Base-by-base conservation (phyloP, 1,140 invertebrate genomes). In the Papilio machaon region DNA sequence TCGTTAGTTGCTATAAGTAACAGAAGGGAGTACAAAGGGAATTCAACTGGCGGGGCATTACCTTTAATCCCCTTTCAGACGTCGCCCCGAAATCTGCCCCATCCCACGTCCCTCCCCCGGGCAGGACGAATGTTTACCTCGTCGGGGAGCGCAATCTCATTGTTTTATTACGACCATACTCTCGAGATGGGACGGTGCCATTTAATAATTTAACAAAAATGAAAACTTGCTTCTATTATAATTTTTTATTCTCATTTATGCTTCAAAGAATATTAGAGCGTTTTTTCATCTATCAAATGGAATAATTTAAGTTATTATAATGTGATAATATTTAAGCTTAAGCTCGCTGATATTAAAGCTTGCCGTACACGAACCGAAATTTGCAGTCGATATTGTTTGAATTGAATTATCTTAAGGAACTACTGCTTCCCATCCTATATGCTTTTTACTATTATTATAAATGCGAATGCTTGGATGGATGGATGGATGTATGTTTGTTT, bases 81-180 rank as follows among this genome's bases (percentile, higher is more conserved):
- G 23, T 67, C 64, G 30, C 64, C 64, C 11, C 23, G 30, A 4
- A 64, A 67, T 30, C 64, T 6, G 30, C 64, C 30, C n/a, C 23
- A 0, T 2, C 64, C 1, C 2, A 0, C 23, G 0, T n/a, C 19
- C 19, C 19, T 9, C 58, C 58, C 58, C 58, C 19, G 2, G 58
- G 58, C 64, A 67, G 64, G 64, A 67, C 23, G 64, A 67, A 67
- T 67, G 64, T 67, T 67, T 67, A 67, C 64, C 64, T 67, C 64
- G 64, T 67, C 64, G 9, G 64, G 64, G 64, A 67, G 64, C 64
- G 64, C 64, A 67, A 67, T 67, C 64, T 67, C 64, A 67, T 67
- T 67, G 64, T 67, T 67, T 67, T 67, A 67, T 67, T 67, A 67
- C 64, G 10, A 67, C 23, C 30, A 30, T 67, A 67, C 30, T 67